Evolutionary conservation across 1,140 invertebrate genomes (phyloP), one percentile per base, ranked within the genome.

Genomic region (Drosophila watanabei): DNA sequence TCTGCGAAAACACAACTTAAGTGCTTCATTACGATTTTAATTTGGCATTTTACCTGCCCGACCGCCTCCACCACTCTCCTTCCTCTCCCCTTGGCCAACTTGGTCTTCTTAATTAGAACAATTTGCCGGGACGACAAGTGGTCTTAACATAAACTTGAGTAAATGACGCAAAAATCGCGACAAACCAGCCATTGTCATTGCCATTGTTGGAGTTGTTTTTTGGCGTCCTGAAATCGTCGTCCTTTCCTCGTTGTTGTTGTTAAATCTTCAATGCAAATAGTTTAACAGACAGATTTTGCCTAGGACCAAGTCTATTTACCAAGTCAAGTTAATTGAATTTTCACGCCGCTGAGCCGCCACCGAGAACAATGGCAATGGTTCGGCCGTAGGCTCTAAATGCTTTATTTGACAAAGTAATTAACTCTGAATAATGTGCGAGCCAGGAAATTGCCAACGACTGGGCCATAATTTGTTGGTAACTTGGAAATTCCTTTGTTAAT

Each of bases 101-200:
- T n/a, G n/a, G n/a, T n/a, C n/a, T n/a, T n/a, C n/a, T n/a, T 88
- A 89, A 89, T 89, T 89, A 89, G 85, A 75, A 73, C 85, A 89
- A 89, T 89, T 88, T 85, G 81, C 78, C 43, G 68, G 78, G 56
- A 78, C 69, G 73, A 84, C 78, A 84, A 88, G 85, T 89, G 85
- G 87, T 71, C 81, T 89, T 65, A 62, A 49, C 75, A 75, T 72
- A 58, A 75, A 69, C 81, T 83, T 79, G 64, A 61, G 59, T 59
- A 68, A 84, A 72, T 63, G 75, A 68, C 64, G 49, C 75, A 57
- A 78, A 79, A 79, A 79, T 59, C 80, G 72, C 77, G 62, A 81
- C 57, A 80, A 56, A 43, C 54, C 52, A 46, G 43, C 39, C 60
- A 45, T 46, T 24, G 49, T 18, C 16, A 45, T 35, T 20, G 37